phyloP scores from a whole-genome alignment of 2,113 vertebrate species.

The Chloebia gouldiae region DNA sequence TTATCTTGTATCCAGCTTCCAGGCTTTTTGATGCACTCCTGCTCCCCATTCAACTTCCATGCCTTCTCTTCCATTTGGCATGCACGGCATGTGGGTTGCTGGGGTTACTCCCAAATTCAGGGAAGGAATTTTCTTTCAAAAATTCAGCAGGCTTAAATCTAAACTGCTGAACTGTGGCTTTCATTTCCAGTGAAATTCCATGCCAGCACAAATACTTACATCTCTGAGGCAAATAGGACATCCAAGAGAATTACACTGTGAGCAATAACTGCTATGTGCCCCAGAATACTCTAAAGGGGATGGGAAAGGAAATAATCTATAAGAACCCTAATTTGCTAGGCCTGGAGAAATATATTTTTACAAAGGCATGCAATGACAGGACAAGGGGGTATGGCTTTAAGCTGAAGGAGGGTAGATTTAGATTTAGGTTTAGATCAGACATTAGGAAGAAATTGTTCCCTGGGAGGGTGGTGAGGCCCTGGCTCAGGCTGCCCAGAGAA shows the following conservation, averaged over 20 bases:
- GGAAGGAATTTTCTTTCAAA: conserved; percentile 35
- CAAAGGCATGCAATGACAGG: neutral
- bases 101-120: conserved; percentile 10
- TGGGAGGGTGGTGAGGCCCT: neutral
- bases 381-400: neutral
- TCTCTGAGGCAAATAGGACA: neutral
- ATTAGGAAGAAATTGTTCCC: neutral
- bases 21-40: neutral
- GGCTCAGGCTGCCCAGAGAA: neutral
- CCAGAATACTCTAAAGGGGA: neutral
- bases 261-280: neutral
- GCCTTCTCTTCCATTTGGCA: neutral
- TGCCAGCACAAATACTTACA: neutral
- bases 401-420: neutral
- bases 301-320: neutral
- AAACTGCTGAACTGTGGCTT: conserved; percentile 18
- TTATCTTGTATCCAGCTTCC: neutral
- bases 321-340: neutral
- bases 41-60: neutral
- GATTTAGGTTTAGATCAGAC: neutral
- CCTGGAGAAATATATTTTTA: neutral
- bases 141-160: neutral
- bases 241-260: neutral
- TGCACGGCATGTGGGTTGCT: conserved; percentile 12
- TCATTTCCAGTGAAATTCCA: neutral